Percentiles rank a stretch among this genome's conserved stretches.
These are phyloP conservation scores for Brachyptera risi DNA, from an alignment of 2,888 invertebrate species.

Conservation along the genomic window DNA sequence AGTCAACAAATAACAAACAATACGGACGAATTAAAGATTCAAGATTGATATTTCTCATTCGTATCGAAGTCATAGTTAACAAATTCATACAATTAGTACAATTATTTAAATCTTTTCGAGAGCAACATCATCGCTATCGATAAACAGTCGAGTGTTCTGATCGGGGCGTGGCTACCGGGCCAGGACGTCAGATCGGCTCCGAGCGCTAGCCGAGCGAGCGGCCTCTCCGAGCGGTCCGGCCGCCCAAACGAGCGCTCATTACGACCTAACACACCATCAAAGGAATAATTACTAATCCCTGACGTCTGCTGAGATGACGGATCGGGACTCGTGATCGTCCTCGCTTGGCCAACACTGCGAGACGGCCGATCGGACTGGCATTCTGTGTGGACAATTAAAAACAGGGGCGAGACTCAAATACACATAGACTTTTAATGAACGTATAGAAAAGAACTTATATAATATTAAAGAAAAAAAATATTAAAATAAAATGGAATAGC, in stretches of 20 bases:
- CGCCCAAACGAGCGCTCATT: neutral
- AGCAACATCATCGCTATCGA: conserved; percentile 4
- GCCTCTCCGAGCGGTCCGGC: neutral
- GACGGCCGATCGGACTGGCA: too few relatives aligned
- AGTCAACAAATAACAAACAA: too few relatives aligned
- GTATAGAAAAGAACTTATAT: too few relatives aligned
- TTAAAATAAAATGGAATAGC: neutral
- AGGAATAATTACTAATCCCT: conserved; percentile 10
- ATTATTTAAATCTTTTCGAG: neutral
- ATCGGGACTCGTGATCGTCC: too few relatives aligned
- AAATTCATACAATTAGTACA: neutral
- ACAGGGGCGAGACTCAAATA: neutral
- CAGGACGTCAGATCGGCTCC: neutral
- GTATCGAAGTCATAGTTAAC: too few relatives aligned
- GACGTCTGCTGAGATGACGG: too few relatives aligned
- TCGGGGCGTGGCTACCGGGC: neutral
- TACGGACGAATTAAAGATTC: too few relatives aligned
- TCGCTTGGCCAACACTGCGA: too few relatives aligned
- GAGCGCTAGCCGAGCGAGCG: neutral
- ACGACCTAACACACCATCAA: too few relatives aligned
- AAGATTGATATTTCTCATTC: too few relatives aligned
- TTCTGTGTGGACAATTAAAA: too few relatives aligned
- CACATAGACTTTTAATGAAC: conserved; percentile 16
- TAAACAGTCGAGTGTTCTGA: neutral
- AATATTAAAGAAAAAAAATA: conserved; percentile 6